Conservation (phyloP, 2,113 vertebrate species). For the Coracopsis vasa region DNA sequence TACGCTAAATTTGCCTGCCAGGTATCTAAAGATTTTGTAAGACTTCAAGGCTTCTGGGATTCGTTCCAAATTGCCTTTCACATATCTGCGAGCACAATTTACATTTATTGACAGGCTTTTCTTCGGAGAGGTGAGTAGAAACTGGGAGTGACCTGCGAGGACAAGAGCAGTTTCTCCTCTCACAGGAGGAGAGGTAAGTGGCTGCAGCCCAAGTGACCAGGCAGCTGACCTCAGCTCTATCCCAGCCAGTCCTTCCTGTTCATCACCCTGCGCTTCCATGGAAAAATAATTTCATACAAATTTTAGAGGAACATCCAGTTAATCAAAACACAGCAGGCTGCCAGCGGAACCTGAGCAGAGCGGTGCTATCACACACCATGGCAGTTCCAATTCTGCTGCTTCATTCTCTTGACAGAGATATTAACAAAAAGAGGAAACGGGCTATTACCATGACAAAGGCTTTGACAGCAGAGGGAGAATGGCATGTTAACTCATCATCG, state of each 20-base stretch:
- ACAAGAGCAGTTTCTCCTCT: not conserved
- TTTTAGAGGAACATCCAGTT: constrained; percentile 39
- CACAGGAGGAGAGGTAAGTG: not conserved
- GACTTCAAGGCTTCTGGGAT: not conserved
- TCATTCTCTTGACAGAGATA: constrained; percentile 55
- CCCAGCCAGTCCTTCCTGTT: not conserved
- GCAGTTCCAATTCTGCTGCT: constrained; percentile 54
- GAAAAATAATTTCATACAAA: constrained; percentile 52
- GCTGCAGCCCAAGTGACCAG: not conserved
- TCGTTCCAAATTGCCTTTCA: not conserved
- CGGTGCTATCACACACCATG: not conserved
- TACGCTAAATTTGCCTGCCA: not conserved
- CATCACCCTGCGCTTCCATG: not conserved
- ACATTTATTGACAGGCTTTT: not conserved
- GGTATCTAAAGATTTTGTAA: not conserved
- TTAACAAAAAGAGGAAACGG: constrained; percentile 63
- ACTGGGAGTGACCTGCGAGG: not conserved
- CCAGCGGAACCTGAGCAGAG: not conserved
- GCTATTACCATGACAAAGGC: constrained; percentile 44
- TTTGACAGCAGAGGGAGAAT: constrained; percentile 53
- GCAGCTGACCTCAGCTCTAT: not conserved
- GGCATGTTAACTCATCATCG: not conserved
- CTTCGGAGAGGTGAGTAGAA: not conserved
- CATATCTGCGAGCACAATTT: not conserved
- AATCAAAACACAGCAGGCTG: constrained; percentile 50